Evolutionary conservation across 2,888 invertebrate species (phyloP), one percentile per base, ranked within the genome.

Genomic region (Lochmaea crataegi): DNA sequence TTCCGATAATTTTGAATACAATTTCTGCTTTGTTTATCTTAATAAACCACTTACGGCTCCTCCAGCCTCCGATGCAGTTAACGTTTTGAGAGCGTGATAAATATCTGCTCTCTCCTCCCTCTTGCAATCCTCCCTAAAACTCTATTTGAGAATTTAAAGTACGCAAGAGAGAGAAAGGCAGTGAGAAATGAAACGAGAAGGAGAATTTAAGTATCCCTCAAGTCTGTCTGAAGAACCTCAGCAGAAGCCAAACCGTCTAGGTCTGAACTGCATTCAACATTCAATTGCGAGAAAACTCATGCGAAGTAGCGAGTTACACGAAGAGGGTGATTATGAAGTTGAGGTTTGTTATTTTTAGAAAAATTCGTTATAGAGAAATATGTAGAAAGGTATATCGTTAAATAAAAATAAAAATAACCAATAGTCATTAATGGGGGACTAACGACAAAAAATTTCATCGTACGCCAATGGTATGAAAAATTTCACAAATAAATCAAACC

Each of bases 21-120:
- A 63, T 63, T 63, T 18, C 11, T 61, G 61, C 38, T 61, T 61
- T 61, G 61, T 65, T 63, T 65, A 45, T 64, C 41, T 63, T 71
- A 67, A 71, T 65, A 68, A 74, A 68, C 45, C 68, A 56, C 74
- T 74, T 68, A 58, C 70, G 57, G 58, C 26, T 22, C 5, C 58
- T 58, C 14, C 61, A 42, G 16, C 41, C 61, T 63, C 42, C 41
- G 9, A 41, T 42, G 61, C 61, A 18, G 61, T 63, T 60, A 60
- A 60, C 56, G 38, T 32, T 74, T 74, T 42, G 57, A 73, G 70
- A 71, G 75, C 61, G 71, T 56, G 71, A 75, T 73, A 68, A 75
- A 71, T 65, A 75, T 75, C 73, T 71, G 71, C 42, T 63, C 42
- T 42, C 22, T 63, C 45, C 14, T 42, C 42, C 12, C 41, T 18